Conservation (phyloP, 2,888 invertebrate genomes). For the Sphecodes monilicornis region DNA sequence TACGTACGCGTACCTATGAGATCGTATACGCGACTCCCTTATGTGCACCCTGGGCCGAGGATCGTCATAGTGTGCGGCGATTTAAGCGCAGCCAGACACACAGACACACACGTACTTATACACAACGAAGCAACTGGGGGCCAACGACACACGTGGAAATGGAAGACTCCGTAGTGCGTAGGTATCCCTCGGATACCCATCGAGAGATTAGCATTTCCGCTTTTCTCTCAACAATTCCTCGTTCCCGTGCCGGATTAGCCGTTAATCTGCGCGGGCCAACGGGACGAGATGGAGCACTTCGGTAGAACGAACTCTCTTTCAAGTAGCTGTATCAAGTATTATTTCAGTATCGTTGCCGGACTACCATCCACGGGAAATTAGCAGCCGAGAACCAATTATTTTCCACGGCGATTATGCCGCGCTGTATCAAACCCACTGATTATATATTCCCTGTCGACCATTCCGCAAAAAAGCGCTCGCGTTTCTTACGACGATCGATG, state of each 20-base stretch:
- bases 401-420: constrained; percentile 28
- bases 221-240: constrained; percentile 83
- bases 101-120: not conserved
- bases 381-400: constrained; percentile 58
- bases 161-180: constrained; percentile 73
- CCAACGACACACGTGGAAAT: constrained; percentile 67
- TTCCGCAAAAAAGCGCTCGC: not conserved
- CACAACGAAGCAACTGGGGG: constrained; percentile 6
- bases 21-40: constrained; percentile 6
- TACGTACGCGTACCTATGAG: no score
- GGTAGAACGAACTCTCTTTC: constrained; percentile 75
- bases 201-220: constrained; percentile 84
- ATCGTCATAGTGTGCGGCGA: constrained; percentile 30
- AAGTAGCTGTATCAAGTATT: constrained; percentile 82
- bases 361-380: constrained; percentile 58
- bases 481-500: not conserved
- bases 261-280: constrained; percentile 80
- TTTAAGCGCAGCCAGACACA: constrained; percentile 50
- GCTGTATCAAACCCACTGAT: constrained; percentile 1
- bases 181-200: constrained; percentile 81
- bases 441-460: constrained; percentile 1
- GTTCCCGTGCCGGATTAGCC: constrained; percentile 83
- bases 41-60: not conserved
- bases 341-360: constrained; percentile 79
- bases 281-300: constrained; percentile 68